Evolutionary conservation across 2,113 vertebrate genomes (phyloP).

Genomic region (Beaufortia kweichowensis): DNA sequence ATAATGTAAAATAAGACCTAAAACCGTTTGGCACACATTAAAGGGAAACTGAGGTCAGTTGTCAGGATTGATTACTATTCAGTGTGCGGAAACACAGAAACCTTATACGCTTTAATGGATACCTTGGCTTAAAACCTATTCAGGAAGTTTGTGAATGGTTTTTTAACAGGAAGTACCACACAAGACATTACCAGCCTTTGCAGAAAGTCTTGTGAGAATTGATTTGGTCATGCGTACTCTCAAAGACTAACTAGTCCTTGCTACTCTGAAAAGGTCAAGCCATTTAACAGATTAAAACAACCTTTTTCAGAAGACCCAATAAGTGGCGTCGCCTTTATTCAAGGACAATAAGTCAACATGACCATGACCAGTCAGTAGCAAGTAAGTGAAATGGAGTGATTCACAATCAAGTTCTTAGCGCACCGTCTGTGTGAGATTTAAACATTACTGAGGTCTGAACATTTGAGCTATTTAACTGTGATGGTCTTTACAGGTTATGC

Average conservation of each 20-base stretch:
- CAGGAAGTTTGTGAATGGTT: constrained; percentile 7
- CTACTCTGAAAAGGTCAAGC: not conserved
- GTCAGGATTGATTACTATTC: not conserved
- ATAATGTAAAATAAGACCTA: not conserved
- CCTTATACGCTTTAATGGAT: not conserved
- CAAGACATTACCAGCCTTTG: not conserved
- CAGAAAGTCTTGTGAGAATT: not conserved
- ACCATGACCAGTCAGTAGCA: not conserved
- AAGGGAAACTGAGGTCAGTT: not conserved
- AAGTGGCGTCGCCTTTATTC: not conserved
- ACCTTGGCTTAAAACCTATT: not conserved
- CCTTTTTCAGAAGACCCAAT: not conserved
- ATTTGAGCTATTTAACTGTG: not conserved
- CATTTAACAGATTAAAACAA: constrained; percentile 14
- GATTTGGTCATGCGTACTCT: not conserved
- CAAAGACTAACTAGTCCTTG: not conserved
- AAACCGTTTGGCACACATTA: not conserved
- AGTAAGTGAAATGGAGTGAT: not conserved
- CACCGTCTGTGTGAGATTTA: not conserved
- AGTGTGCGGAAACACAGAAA: not conserved
- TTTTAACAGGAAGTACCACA: not conserved
- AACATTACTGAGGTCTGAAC: not conserved
- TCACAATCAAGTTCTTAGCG: not conserved
- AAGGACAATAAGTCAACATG: not conserved
- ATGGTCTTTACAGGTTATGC: not conserved